Base-by-base conservation (phyloP, 2,113 vertebrate species). In the Meles meles region DNA sequence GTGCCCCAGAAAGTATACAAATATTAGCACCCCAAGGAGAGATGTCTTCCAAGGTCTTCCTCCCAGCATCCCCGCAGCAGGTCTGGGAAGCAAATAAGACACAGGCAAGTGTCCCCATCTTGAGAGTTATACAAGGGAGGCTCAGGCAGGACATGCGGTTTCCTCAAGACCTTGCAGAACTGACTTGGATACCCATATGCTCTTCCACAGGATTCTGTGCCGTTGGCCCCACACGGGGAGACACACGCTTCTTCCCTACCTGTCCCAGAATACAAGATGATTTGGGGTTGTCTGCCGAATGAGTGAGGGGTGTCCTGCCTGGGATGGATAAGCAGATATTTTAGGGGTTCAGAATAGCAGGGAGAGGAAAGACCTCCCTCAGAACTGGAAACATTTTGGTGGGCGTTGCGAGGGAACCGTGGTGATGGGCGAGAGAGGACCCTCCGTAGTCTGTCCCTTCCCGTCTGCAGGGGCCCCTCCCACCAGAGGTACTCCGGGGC, bases 341-440 rank as follows among this genome's bases (percentile, higher is more conserved):
- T 15, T 15, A 17, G 29, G 52, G 59, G 52, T 65, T 92, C 96
- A 25, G 61, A 52, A 29, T 55, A 21, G 47, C 44, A n/a, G 21
- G 15, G 0, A 0, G 34, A 31, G 0, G 0, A 37, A 20, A 65
- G 17, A 67, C 23, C 7, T 27, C 67, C 18, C 2, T 90, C 21
- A 55, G 80, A 37, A 34, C 39, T 25, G 7, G 57, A 57, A 80
- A 31, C 44, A 10, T 67, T 77, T 20, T 42, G 63, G 27, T 10
- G 3, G 27, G 27, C n/a, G 0, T 20, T 52, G 42, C n/a, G 27
- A 77, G 23, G 21, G 21, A 29, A 44, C 18, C 4, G n/a, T n/a
- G 39, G 23, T 8, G 31, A 20, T 4, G 34, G 31, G n/a, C 20
- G 7, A 27, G 39, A 59, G 10, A 10, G 44, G 39, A 0, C 8